Percentiles rank a stretch among this genome's conserved stretches.
These are phyloP conservation scores for Schizopygopsis malacanthus DNA, from an alignment of 2,797 vertebrate genomes.

Conservation along the genomic window DNA sequence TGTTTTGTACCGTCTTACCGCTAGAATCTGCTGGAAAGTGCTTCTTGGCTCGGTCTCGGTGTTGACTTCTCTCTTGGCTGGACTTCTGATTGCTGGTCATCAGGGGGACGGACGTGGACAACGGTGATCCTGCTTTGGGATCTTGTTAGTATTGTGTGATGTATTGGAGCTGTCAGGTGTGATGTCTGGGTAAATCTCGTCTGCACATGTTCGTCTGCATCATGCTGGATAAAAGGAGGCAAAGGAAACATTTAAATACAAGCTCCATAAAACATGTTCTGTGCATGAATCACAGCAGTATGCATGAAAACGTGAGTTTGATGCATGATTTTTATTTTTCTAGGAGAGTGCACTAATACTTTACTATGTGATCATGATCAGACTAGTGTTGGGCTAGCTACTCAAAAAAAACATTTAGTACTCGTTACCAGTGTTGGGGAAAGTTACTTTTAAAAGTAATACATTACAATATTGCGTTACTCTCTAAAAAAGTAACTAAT, in stretches of 20 bases:
- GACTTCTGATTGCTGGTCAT: conserved; percentile 27
- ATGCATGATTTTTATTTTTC: too few relatives aligned
- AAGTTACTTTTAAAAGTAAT: too few relatives aligned
- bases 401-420: too few relatives aligned
- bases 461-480: too few relatives aligned
- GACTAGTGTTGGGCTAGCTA: too few relatives aligned
- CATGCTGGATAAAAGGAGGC: background rate
- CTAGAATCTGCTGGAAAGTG: background rate
- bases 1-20: background rate
- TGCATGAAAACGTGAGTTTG: too few relatives aligned
- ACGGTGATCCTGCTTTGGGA: background rate
- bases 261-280: background rate
- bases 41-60: conserved; percentile 2
- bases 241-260: background rate
- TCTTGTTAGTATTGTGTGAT: conserved; percentile 11
- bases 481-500: too few relatives aligned
- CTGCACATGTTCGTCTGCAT: conserved; percentile 16
- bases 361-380: too few relatives aligned
- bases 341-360: too few relatives aligned
- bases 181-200: conserved; percentile 21
- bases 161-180: conserved; percentile 14
- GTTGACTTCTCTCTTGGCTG: conserved; percentile 7
- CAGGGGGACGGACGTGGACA: background rate
- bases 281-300: background rate
- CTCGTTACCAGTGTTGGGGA: too few relatives aligned